Evolutionary conservation across 2,113 vertebrate genomes (phyloP), one percentile per base, ranked within the genome.

Genomic region (Sander vitreus): DNA sequence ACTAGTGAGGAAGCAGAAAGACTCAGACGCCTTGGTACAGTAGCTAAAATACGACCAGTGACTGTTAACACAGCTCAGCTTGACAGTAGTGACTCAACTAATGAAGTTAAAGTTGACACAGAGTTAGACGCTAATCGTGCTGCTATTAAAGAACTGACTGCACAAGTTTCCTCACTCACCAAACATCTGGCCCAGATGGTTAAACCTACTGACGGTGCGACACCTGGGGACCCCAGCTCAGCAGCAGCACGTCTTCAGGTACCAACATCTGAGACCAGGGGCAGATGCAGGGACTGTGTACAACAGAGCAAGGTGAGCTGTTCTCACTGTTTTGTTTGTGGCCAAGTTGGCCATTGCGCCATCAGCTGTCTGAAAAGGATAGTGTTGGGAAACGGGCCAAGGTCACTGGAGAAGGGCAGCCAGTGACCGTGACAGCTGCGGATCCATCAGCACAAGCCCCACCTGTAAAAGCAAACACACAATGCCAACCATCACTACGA

Each of bases 151-250:
- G 79, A 74, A 67, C 30, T 60, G 63, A 81, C 54, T 30, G 72
- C 57, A 54, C 79, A 81, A 4, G 80, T 76, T 25, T 76, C 80
- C 23, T 75, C 57, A 5, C 55, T 82, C 1, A 82, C 72, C 13
- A 82, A 76, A 36, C 57, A 70, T 6, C 43, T 73, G 25, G 27
- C 57, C 0, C 73, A 76, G 6, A 21, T 70, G 72, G 73, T 47
- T 3, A 82, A 15, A 19, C 36, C 54, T 18, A 0, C 25, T 19
- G 33, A 47, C 6, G 5, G 3, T 25, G 45, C 1, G 0, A 60
- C 43, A 15, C 12, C 43, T 5, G 30, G 1, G 13, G 11, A 66
- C 30, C 30, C 3, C 30, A 4, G 30, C 30, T 30, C 30, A 30
- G 3, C 30, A 30, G 30, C 30, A 30, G 30, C 30, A 3, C 30